These are phyloP conservation scores for Atta colombica DNA, from an alignment of 1,140 invertebrate genomes.

Conservation along the genomic window DNA sequence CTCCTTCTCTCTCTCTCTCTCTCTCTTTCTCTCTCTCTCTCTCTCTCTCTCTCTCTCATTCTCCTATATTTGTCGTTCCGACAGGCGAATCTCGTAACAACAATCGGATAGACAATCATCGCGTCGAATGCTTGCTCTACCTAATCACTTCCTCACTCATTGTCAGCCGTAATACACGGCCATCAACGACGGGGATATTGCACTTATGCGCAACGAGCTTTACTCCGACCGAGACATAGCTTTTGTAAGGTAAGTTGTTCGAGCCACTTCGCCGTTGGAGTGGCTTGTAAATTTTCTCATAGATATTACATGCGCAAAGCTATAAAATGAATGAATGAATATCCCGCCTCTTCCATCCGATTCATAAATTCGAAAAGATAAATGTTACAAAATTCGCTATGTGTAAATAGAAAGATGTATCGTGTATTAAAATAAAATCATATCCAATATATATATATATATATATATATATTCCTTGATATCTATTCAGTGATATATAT, in stretches of 20 bases:
- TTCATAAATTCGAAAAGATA: constrained; percentile 42
- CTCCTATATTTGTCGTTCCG: neutral
- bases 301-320: constrained; percentile 45
- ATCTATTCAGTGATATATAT: neutral
- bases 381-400: neutral
- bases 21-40: too few species aligned
- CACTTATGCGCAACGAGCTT: constrained; percentile 20
- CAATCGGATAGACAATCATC: constrained; percentile 42
- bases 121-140: constrained; percentile 1
- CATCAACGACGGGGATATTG: constrained; percentile 36
- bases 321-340: constrained; percentile 18
- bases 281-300: constrained; percentile 54
- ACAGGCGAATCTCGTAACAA: constrained; percentile 23
- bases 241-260: neutral
- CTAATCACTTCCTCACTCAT: constrained; percentile 47
- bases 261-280: constrained; percentile 2
- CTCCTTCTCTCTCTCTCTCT: too few species aligned
- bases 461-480: neutral
- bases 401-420: neutral
- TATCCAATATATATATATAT: neutral
- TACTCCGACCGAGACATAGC: neutral
- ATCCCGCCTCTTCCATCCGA: neutral
- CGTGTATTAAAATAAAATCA: neutral
- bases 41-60: too few species aligned
- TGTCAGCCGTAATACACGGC: constrained; percentile 26